Percentiles rank a stretch among this genome's conserved stretches.
Conservation (phyloP, 1,140 invertebrate genomes). For the Drosophila sechellia region DNA sequence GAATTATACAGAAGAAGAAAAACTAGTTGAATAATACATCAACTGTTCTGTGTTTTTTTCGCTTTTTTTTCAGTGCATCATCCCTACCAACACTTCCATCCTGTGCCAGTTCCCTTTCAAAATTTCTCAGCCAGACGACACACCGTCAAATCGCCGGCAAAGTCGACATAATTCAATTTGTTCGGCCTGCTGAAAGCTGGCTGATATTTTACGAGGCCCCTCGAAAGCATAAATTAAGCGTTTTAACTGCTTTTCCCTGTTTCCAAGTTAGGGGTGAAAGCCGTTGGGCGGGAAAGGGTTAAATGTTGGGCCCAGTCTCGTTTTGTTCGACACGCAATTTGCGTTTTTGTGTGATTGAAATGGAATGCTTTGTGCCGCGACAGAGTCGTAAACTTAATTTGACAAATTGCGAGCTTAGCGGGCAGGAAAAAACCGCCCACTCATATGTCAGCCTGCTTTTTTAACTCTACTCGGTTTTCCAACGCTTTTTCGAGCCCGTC, state of each 20-base stretch:
- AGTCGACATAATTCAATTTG: constrained; percentile 53
- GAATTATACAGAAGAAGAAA: not conserved
- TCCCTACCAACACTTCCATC: not conserved
- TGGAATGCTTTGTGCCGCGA: constrained; percentile 47
- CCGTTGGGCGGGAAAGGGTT: constrained; percentile 15
- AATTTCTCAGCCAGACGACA: constrained; percentile 34
- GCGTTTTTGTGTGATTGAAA: constrained; percentile 60
- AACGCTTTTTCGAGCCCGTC: constrained; percentile 16
- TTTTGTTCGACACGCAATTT: constrained; percentile 67
- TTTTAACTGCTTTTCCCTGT: constrained; percentile 33
- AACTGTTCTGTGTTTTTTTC: no score
- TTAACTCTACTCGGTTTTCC: constrained; percentile 13
- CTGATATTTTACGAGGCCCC: constrained; percentile 39
- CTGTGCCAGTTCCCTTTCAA: not conserved
- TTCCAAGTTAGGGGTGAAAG: not conserved
- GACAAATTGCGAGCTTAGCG: constrained; percentile 69
- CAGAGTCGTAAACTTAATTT: constrained; percentile 71
- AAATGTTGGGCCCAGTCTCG: constrained; percentile 14
- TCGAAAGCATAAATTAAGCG: constrained; percentile 40
- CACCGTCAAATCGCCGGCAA: constrained; percentile 42
- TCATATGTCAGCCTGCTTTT: constrained; percentile 23
- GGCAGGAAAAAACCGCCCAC: not conserved
- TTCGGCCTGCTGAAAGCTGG: constrained; percentile 12
- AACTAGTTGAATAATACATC: not conserved
- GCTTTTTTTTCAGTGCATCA: not conserved